Base-by-base conservation (phyloP, 1,140 invertebrate genomes). In the Calephelis virginiensis region DNA sequence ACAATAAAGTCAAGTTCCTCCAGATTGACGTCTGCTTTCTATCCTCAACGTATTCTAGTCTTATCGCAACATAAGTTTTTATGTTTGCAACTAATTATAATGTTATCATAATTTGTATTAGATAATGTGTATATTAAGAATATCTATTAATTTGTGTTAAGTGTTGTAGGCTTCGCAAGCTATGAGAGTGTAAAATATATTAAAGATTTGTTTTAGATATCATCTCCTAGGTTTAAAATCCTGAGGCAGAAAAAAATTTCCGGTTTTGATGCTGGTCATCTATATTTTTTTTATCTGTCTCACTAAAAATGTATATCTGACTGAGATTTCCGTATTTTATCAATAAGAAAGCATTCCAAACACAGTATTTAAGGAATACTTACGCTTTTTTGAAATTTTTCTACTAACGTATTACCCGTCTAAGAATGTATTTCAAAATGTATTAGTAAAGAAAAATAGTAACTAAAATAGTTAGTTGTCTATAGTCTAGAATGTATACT, bases 21-120 rank as follows among this genome's bases (percentile, higher is more conserved):
- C 80, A 76, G 66, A 74, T 78, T 78, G 81, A 86, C 80, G 75
- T 82, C 83, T 86, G 87, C 86, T 89, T 84, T 84, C 81, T 87
- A 85, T 88, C 87, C 89, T 91, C 86, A 91, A 91, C 82, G 78
- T 87, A 88, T 89, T 89, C 89, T 91, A 91, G 89, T 91, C 89
- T 84, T 80, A 80, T 78, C 67, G 86, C 86, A 80, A 84, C 86
- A 84, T 85, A 87, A 85, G 76, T 79, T 76, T 75, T 87, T 88
- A 88, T 85, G 89, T 81, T 84, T 82, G 89, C 85, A 80, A 82
- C 78, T 91, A 91, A 88, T 84, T 89, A 65, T 89, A 86, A 90
- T 86, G 75, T 86, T 86, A 89, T 85, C 73, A 74, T 86, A 85
- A 86, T 83, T 85, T 75, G 81, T 85, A 83, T 82, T 83, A 85